A percentile compares a stretch with the other conserved stretches of the same genome.
These are phyloP conservation scores for Geotrypetes seraphini DNA, from an alignment of 2,797 vertebrate genomes.

Conservation along the genomic window DNA sequence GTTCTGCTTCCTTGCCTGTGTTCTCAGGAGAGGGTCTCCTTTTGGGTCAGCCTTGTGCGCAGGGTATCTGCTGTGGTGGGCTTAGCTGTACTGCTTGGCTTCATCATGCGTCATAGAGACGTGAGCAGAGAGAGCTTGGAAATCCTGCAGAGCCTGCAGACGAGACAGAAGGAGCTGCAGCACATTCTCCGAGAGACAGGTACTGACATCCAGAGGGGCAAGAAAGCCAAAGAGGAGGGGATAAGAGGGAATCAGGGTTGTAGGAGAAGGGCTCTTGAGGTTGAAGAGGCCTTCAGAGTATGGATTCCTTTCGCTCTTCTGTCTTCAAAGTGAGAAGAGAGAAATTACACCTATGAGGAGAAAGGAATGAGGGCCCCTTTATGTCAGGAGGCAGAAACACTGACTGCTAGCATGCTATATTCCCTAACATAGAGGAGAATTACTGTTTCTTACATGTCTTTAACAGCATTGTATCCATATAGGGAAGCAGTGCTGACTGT, in stretches of 20 bases:
- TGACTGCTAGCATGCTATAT: not conserved
- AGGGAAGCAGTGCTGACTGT: too few species aligned
- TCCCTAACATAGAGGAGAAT: too few species aligned
- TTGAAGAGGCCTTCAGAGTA: too few species aligned
- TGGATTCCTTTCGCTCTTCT: too few species aligned
- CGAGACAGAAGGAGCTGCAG: constrained; percentile 51
- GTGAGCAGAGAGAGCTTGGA: constrained; percentile 52
- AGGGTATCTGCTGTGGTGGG: constrained; percentile 21
- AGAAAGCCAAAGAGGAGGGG: not conserved
- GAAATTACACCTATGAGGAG: too few species aligned
- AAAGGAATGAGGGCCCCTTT: not conserved
- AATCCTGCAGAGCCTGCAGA: constrained; percentile 52
- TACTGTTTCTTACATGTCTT: too few species aligned
- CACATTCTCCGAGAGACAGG: constrained; percentile 48
- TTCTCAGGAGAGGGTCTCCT: constrained; percentile 35
- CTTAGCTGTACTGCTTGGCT: constrained; percentile 24
- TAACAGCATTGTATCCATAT: too few species aligned
- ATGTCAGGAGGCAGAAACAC: not conserved
- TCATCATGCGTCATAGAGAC: constrained; percentile 37
- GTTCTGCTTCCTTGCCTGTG: too few species aligned
- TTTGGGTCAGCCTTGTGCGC: constrained; percentile 29
- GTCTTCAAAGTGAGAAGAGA: too few species aligned
- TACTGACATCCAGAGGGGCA: not conserved
- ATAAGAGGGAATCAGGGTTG: too few species aligned
- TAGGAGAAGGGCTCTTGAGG: not conserved